These are phyloP conservation scores for Pardalotus punctatus DNA, from an alignment of 2,113 vertebrate genomes.

Conservation along the genomic window DNA sequence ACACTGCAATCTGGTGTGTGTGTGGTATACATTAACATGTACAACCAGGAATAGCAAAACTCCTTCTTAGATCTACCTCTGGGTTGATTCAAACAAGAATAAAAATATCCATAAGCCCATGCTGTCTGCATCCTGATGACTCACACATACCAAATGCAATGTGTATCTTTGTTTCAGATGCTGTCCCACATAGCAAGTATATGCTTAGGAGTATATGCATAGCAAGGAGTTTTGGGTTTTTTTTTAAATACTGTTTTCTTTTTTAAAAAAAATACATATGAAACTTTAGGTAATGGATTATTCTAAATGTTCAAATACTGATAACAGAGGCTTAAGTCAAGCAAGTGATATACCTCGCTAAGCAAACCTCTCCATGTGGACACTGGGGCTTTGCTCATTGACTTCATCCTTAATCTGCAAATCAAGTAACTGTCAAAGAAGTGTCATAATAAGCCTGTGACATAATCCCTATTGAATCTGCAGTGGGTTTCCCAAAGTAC, in stretches of 20 bases:
- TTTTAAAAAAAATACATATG: background rate
- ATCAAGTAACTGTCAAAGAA: background rate
- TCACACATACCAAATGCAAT: background rate
- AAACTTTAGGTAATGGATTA: background rate
- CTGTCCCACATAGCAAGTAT: background rate
- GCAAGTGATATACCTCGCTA: background rate
- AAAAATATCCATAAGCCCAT: background rate
- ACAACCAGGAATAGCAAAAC: background rate
- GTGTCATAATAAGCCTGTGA: background rate
- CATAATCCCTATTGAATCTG: background rate
- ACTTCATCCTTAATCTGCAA: background rate
- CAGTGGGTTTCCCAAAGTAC: background rate
- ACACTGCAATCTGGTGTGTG: background rate
- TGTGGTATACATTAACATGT: background rate
- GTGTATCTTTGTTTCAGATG: background rate
- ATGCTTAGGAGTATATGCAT: too few relatives aligned
- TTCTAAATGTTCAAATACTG: background rate
- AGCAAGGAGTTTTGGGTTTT: too few relatives aligned
- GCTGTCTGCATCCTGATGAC: background rate
- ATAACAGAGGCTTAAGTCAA: background rate
- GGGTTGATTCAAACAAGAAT: constrained; percentile 5
- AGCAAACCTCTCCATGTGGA: background rate
- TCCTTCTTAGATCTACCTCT: background rate
- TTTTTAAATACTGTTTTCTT: background rate
- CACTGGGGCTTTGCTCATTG: background rate